These are phyloP conservation scores for Autographa pulchrina DNA, from an alignment of 2,888 invertebrate species.

Conservation along the genomic window DNA sequence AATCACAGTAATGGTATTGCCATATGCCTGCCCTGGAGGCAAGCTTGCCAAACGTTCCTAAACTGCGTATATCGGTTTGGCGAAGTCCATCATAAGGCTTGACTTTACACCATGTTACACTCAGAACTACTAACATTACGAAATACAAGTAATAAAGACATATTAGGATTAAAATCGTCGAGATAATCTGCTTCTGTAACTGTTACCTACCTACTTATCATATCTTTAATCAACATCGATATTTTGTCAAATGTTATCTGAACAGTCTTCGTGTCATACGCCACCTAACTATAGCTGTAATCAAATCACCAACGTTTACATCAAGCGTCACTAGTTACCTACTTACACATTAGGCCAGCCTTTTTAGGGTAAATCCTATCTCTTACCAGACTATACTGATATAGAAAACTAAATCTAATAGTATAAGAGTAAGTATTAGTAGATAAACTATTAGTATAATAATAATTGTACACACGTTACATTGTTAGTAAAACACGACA, in stretches of 20 bases:
- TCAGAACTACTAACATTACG: background rate
- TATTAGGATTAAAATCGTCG: background rate
- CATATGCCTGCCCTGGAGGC: no score
- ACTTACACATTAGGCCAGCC: constrained; percentile 21
- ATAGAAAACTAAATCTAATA: constrained; percentile 7
- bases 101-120: no score
- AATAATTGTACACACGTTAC: background rate
- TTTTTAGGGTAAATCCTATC: constrained; percentile 17
- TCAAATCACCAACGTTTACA: constrained; percentile 14
- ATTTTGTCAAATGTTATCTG: constrained; percentile 25
- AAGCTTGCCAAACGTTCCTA: no score
- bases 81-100: no score
- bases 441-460: constrained; percentile 12
- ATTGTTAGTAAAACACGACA: constrained; percentile 9
- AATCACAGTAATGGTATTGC: no score
- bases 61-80: no score
- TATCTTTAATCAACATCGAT: constrained; percentile 19
- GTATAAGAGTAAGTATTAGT: background rate
- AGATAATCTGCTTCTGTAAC: background rate
- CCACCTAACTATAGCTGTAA: constrained; percentile 9
- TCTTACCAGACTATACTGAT: constrained; percentile 12
- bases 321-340: background rate
- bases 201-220: constrained; percentile 11
- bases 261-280: constrained; percentile 45
- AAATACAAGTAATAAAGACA: background rate